Base-by-base conservation (phyloP, 2,888 invertebrate genomes). In the Poecilus cupreus region DNA sequence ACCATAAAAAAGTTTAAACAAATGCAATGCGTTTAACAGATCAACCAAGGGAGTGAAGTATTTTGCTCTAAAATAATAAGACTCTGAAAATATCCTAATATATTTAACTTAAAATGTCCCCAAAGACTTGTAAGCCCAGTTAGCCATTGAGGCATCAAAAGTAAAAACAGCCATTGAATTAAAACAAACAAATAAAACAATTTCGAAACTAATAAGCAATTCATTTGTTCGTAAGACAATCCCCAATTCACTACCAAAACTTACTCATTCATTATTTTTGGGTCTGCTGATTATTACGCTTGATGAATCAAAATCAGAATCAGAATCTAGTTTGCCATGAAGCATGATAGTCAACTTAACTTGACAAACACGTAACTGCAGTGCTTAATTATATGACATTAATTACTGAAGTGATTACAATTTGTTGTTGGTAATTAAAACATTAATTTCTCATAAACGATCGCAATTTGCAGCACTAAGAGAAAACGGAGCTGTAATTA, bases 151-250 rank as follows among this genome's bases (percentile, higher is more conserved):
- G 11, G 60, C 60, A 60, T 60, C 26, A 0, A 10, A 13, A 13
- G 24, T 24, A 60, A 60, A 60, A 57, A 22, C n/a, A n/a, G n/a
- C n/a, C n/a, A 2, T 43, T n/a, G 32, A 32, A 32, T 32, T 32
- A n/a, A n/a, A n/a, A 32, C 32, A 32, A 5, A 32, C 6, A 32
- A 32, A 32, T 32, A 60, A 60, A 26, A 60, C n/a, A 26, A 60
- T 60, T 60, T 60, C 60, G 22, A 60, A 60, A 60, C 26, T 26
- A 26, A n/a, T n/a, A n/a, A 24, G 60, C 22, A 60, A 60, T 60
- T 60, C 26, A 60, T 26, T 60, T 60, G 16, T 51, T 18, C 8
- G 24, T n/a, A 26, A 13, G n/a, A 32, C 32, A 32, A 54, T 54
- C 22, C 20, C 10, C 32, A 32, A 54, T 54, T 11, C 20, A 2